These are phyloP conservation scores for Rhyacophila evoluta DNA, from an alignment of 2,888 invertebrate species.

Conservation along the genomic window DNA sequence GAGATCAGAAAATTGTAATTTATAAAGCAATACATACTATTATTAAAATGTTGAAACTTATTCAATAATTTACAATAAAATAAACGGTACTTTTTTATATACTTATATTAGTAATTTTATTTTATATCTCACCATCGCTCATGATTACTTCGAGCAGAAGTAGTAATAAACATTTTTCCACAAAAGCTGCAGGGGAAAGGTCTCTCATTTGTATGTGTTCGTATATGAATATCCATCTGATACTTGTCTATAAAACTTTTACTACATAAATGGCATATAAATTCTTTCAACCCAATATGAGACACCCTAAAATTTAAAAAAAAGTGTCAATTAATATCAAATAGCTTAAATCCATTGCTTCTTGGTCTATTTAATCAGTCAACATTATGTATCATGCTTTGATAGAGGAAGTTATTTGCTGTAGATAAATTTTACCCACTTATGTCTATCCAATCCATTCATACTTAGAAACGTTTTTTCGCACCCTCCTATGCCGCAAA, in stretches of 20 bases:
- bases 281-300: constrained; percentile 44
- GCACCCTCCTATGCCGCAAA: constrained; percentile 1
- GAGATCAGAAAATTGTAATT: too few species aligned
- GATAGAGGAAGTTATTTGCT: too few species aligned
- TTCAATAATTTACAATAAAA: too few species aligned
- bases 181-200: constrained; percentile 32
- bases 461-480: constrained; percentile 26
- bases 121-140: constrained; percentile 36
- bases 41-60: too few species aligned
- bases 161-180: constrained; percentile 41
- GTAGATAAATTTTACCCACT: too few species aligned
- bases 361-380: too few species aligned
- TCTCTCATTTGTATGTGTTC: constrained; percentile 40
- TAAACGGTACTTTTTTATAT: too few species aligned
- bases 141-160: constrained; percentile 40
- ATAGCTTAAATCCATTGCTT: too few species aligned
- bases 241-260: constrained; percentile 49
- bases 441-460: constrained; percentile 27
- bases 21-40: too few species aligned
- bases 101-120: too few species aligned
- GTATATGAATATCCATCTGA: constrained; percentile 36
- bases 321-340: background rate
- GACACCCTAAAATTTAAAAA: constrained; percentile 35
- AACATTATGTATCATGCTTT: too few species aligned
- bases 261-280: constrained; percentile 51